phyloP scores from a whole-genome alignment of 2,888 invertebrate species.

The Tetheella fluctuosa region DNA sequence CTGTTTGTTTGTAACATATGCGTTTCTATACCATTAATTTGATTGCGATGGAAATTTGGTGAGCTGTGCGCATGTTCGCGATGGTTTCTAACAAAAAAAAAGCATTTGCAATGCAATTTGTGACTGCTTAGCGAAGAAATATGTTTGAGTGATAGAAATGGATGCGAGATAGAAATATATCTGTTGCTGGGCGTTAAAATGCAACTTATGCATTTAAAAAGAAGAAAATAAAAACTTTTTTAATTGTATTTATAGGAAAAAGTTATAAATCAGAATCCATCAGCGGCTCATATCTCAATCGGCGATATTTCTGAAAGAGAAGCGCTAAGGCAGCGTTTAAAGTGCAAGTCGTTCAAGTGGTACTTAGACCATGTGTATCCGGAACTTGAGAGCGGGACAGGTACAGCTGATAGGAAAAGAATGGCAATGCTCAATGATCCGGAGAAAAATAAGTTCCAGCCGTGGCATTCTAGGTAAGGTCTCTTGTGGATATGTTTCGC shows the following conservation, averaged over 20 bases:
- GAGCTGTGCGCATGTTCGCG: too few species aligned
- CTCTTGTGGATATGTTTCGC: too few species aligned
- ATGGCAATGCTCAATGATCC: slow-evolving; percentile 84
- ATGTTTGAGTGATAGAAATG: too few species aligned
- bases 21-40: too few species aligned
- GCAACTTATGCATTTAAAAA: too few species aligned
- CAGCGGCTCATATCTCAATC: slow-evolving; percentile 84
- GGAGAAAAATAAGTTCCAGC: slow-evolving; percentile 87
- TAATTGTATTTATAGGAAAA: slow-evolving; percentile 85
- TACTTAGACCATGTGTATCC: slow-evolving; percentile 94
- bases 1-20: too few species aligned
- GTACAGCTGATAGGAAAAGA: slow-evolving; percentile 81
- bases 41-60: too few species aligned
- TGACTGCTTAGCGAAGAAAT: too few species aligned
- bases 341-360: slow-evolving; percentile 94
- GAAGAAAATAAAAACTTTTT: neutral
- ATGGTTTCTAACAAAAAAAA: too few species aligned
- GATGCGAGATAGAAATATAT: too few species aligned
- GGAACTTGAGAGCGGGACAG: slow-evolving; percentile 87
- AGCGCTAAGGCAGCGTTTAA: slow-evolving; percentile 87
- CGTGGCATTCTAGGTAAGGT: slow-evolving; percentile 89
- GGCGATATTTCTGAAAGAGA: slow-evolving; percentile 93
- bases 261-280: slow-evolving; percentile 87
- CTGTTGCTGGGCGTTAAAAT: too few species aligned
- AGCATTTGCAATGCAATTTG: too few species aligned